Evolutionary conservation across 2,797 vertebrate species (phyloP).

Genomic region (Glyptemys insculpta): DNA sequence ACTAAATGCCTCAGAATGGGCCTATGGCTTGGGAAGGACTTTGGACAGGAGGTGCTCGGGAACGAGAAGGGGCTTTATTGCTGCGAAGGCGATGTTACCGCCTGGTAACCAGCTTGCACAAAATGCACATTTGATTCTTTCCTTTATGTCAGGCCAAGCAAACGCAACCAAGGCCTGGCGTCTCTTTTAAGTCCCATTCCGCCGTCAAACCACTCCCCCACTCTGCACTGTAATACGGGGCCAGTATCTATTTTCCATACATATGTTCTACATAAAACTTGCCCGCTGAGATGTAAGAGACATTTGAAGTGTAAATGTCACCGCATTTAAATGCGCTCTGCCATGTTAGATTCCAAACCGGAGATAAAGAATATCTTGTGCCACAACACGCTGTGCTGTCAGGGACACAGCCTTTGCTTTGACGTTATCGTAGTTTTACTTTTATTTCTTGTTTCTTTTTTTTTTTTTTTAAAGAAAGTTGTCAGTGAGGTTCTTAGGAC

Average conservation of each 20-base stretch:
- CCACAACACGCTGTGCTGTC: slow-evolving; percentile 49
- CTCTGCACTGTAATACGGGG: not conserved
- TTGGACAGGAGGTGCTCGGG: not conserved
- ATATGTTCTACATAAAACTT: slow-evolving; percentile 75
- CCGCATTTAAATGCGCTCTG: slow-evolving; percentile 67
- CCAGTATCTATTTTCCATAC: slow-evolving; percentile 64
- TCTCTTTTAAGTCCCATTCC: not conserved
- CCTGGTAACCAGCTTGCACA: not conserved
- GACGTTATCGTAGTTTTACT: slow-evolving; percentile 65
- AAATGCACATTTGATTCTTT: not conserved
- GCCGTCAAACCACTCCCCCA: slow-evolving; percentile 16
- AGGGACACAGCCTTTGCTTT: not conserved
- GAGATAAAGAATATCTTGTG: slow-evolving; percentile 68
- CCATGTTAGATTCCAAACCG: slow-evolving; percentile 72
- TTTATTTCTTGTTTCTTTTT: slow-evolving; percentile 69
- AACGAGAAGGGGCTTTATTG: not conserved
- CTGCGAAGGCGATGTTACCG: not conserved
- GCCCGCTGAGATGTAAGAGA: slow-evolving; percentile 70
- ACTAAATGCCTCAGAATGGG: not conserved
- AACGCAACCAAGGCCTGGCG: not conserved
- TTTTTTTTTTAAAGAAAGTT: not conserved
- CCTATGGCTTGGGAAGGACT: not conserved
- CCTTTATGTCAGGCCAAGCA: not conserved
- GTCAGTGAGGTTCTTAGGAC: slow-evolving; percentile 37
- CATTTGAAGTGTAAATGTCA: slow-evolving; percentile 79